phyloP scores from a whole-genome alignment of 2,797 vertebrate species.

The Cyclopterus lumpus region DNA sequence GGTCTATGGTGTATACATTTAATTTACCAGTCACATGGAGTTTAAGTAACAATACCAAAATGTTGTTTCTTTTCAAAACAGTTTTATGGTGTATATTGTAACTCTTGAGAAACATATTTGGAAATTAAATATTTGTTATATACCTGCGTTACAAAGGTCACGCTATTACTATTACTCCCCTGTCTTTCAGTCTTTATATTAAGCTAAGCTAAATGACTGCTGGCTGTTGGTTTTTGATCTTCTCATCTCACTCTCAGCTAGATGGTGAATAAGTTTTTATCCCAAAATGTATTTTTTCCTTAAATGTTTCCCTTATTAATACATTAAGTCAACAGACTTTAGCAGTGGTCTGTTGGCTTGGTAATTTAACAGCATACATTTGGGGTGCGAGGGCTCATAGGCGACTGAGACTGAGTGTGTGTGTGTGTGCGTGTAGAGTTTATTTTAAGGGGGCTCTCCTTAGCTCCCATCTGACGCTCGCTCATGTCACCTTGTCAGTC shows the following conservation, averaged over 20 bases:
- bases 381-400: conserved; percentile 39
- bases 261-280: not conserved
- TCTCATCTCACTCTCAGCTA: not conserved
- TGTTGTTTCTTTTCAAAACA: not conserved
- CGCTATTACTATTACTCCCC: not conserved
- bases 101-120: not conserved
- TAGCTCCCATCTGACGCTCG: conserved; percentile 39
- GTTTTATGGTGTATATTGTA: not conserved
- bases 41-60: too few species aligned
- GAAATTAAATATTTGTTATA: not conserved
- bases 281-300: conserved; percentile 4
- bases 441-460: not conserved
- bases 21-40: not conserved
- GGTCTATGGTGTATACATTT: too few species aligned
- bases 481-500: conserved; percentile 53
- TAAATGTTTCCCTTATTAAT: not conserved
- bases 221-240: not conserved
- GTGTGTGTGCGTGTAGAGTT: not conserved
- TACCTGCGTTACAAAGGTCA: not conserved
- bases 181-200: conserved; percentile 18
- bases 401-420: conserved; percentile 33
- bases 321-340: not conserved
- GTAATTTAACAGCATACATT: conserved; percentile 15
- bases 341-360: not conserved
- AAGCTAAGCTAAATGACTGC: not conserved